phyloP scores from a whole-genome alignment of 2,888 invertebrate genomes.

The Pelosia muscerda region DNA sequence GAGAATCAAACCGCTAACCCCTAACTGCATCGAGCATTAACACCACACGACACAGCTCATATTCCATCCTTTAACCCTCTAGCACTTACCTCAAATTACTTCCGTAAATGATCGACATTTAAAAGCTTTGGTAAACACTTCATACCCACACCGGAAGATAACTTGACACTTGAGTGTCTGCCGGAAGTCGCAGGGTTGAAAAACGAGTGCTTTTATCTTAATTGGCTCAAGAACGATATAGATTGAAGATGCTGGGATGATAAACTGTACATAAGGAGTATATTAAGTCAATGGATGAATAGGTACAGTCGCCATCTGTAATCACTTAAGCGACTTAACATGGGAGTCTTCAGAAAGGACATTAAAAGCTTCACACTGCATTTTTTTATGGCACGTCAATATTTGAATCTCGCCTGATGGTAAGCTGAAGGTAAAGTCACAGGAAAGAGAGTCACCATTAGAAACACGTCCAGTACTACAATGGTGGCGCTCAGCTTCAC shows the following conservation, averaged over 20 bases:
- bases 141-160: conserved; percentile 38
- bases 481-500: too few species aligned
- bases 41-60: background rate
- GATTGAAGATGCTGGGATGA: conserved; percentile 26
- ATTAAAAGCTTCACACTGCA: too few species aligned
- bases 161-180: conserved; percentile 41
- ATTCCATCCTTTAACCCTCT: background rate
- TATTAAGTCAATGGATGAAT: too few species aligned
- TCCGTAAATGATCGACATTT: conserved; percentile 5
- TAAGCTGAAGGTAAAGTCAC: too few species aligned
- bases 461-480: too few species aligned
- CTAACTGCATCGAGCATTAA: background rate
- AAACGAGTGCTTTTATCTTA: conserved; percentile 57
- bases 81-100: background rate
- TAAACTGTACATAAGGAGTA: conserved; percentile 22
- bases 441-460: too few species aligned
- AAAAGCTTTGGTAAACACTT: conserved; percentile 13
- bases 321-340: too few species aligned
- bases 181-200: conserved; percentile 53
- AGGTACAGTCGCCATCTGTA: too few species aligned
- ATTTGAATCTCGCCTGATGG: too few species aligned
- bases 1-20: background rate
- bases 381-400: too few species aligned
- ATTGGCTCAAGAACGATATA: conserved; percentile 38
- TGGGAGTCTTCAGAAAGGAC: too few species aligned